Evolutionary conservation across 64 coral and sea anemone species (phyloP).

Genomic region (Acropora yongei): DNA sequence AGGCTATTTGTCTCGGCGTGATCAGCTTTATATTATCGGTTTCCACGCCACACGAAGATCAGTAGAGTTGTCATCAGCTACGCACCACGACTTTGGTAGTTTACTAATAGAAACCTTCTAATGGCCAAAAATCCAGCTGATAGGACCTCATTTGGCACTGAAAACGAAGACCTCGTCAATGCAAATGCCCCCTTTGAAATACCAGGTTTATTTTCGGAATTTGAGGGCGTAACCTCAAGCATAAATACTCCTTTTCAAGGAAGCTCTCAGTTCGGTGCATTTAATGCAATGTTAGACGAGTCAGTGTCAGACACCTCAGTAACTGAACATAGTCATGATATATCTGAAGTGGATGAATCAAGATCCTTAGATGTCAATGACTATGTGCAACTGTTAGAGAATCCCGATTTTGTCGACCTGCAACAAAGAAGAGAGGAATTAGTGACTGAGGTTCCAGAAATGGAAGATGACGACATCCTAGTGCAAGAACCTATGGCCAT

Average conservation of each 20-base stretch:
- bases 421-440: neutral
- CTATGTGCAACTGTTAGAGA: neutral
- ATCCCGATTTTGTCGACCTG: neutral
- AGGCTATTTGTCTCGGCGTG: too few relatives aligned
- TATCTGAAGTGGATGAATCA: neutral
- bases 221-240: neutral
- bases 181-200: neutral
- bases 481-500: neutral
- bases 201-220: neutral
- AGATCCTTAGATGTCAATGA: neutral
- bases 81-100: neutral
- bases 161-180: neutral
- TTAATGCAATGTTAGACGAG: neutral
- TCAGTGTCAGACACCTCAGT: neutral
- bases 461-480: neutral
- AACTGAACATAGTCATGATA: neutral
- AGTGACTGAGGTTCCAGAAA: slow-evolving; percentile 12
- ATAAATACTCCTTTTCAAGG: neutral
- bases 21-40: too few relatives aligned
- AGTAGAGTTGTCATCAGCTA: too few relatives aligned
- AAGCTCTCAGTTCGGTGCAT: neutral
- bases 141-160: neutral
- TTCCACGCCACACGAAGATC: too few relatives aligned
- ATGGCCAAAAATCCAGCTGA: neutral
- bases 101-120: neutral